Evolutionary conservation across 2,113 vertebrate species (phyloP).

Genomic region (Thryonomys swinderianus): DNA sequence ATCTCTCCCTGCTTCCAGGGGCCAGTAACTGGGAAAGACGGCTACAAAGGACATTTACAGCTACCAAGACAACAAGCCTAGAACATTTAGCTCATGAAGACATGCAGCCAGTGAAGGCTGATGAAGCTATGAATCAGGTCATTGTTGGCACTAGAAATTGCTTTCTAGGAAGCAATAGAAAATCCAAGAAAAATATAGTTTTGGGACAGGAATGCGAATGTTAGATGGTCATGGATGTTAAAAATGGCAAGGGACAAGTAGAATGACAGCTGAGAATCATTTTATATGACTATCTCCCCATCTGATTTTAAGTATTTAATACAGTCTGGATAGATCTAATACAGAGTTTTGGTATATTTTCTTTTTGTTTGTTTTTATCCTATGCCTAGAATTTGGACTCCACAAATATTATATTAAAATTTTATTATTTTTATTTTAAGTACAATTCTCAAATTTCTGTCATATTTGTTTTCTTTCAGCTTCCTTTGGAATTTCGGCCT

Average conservation of each 20-base stretch:
- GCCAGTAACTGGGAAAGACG: neutral
- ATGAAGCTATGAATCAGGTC: neutral
- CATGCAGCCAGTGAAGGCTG: neutral
- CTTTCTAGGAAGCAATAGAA: neutral
- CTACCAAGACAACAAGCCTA: neutral
- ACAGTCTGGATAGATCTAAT: neutral
- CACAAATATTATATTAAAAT: slow-evolving; percentile 11
- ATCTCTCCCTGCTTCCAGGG: neutral
- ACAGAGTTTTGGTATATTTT: neutral
- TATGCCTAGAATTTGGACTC: slow-evolving; percentile 49
- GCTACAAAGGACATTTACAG: slow-evolving; percentile 16
- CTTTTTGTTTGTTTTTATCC: slow-evolving; percentile 46
- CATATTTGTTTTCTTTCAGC: neutral
- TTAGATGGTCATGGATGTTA: neutral
- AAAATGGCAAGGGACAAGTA: neutral
- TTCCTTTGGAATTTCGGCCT: slow-evolving; percentile 47
- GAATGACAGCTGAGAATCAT: neutral
- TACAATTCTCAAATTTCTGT: neutral
- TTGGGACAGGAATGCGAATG: neutral
- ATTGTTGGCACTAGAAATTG: slow-evolving; percentile 23
- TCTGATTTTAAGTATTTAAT: slow-evolving; percentile 45
- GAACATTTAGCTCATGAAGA: neutral
- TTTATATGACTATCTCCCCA: neutral
- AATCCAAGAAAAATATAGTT: neutral
- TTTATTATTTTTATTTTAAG: slow-evolving; percentile 56